phyloP scores from a whole-genome alignment of 2,113 vertebrate species.

The Puffinus mauretanicus region DNA sequence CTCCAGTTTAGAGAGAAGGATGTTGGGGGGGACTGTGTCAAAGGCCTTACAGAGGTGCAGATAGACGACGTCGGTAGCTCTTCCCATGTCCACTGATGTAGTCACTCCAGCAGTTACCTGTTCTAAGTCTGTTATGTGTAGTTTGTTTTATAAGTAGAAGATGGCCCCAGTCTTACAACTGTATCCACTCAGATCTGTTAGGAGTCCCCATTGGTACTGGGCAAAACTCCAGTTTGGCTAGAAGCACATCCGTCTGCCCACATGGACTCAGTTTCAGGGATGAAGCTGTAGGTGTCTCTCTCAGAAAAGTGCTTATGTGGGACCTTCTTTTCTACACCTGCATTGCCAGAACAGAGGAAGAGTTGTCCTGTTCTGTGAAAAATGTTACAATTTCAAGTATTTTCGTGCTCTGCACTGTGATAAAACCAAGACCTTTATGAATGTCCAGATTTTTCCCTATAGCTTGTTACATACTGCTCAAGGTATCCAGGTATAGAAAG shows the following conservation, averaged over 20 bases:
- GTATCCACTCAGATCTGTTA: neutral
- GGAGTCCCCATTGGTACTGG: neutral
- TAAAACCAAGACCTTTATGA: neutral
- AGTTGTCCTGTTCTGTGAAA: neutral
- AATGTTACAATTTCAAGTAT: neutral
- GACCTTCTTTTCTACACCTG: neutral
- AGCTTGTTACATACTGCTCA: neutral
- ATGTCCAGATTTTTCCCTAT: neutral
- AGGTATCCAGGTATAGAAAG: neutral
- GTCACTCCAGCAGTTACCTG: neutral
- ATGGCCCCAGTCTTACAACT: neutral
- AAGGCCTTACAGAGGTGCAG: too few species aligned
- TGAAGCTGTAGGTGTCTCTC: fast-evolving
- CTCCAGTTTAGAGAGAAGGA: too few species aligned
- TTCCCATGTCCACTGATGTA: too few species aligned
- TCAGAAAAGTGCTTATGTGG: neutral
- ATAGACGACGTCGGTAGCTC: too few species aligned
- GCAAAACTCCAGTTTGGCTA: neutral
- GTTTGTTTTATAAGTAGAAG: neutral
- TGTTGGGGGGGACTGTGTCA: too few species aligned
- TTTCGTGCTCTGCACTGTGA: neutral
- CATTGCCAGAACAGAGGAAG: neutral
- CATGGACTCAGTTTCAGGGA: neutral
- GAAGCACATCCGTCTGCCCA: neutral
- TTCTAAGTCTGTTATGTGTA: neutral